Base-by-base conservation (phyloP, 2,888 invertebrate species). In the Kuschelorhynchus macadamiae region DNA sequence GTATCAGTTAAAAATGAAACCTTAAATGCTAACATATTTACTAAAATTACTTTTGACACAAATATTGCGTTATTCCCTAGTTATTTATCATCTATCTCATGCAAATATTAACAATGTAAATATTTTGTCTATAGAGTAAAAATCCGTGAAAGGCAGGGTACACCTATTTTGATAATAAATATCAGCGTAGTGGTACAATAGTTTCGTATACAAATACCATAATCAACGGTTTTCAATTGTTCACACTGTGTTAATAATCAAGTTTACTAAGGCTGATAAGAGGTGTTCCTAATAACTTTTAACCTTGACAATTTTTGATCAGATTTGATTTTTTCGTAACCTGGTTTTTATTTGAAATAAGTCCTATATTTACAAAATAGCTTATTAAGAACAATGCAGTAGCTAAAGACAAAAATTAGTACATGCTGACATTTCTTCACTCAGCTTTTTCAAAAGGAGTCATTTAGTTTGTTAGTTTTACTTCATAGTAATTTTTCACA, bases 91-190 rank as follows among this genome's bases (percentile, higher is more conserved):
- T 50, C 33, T n/a, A 52, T 52, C 52, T 52, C 36, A 36, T 11
- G n/a, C 20, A 52, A 52, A 52, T 52, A 52, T 52, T 52, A 20
- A 16, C 30, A 11, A 36, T 32, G 52, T 52, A 52, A 52, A 52
- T 36, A 52, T 52, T 36, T 52, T 52, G 11, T 20, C 18, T 36
- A 33, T 20, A 49, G 30, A 49, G 9, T 49, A 9, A 20, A 36
- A 20, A 36, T 36, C 36, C 33, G 18, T 20, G 8, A 18, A 52
- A 46, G 52, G 52, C 36, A 30, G 30, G 30, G 4, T 30, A 4
- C 30, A 30, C 30, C 30, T 30, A 30, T 9, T 30, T 4, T 9
- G 41, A 55, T 41, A 56, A 14, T 25, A 21, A 25, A 16, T 42
- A 56, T 42, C 42, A 12, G 17, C 30, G 30, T 41, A 39, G 17